Evolutionary conservation across 2,113 vertebrate genomes (phyloP).

Genomic region (Puffinus mauretanicus): DNA sequence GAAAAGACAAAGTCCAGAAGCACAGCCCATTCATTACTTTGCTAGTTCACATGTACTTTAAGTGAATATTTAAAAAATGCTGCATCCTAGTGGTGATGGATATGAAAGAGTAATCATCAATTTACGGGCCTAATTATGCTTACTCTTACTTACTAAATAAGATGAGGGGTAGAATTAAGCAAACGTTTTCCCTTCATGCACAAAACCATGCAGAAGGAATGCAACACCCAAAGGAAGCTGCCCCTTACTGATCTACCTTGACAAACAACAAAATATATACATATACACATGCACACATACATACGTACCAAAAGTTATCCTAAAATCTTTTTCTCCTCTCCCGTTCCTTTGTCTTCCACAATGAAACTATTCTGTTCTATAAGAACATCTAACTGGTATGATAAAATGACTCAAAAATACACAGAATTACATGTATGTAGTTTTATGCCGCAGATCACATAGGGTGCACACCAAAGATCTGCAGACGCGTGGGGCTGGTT

Average conservation of each 20-base stretch:
- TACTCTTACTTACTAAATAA: background rate
- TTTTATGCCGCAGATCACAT: background rate
- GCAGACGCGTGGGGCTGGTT: background rate
- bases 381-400: background rate
- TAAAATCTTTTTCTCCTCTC: background rate
- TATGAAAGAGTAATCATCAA: background rate
- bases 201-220: background rate
- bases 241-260: background rate
- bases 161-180: background rate
- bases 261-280: background rate
- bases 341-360: background rate
- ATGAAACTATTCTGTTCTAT: background rate
- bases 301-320: background rate
- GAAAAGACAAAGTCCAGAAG: conserved; percentile 49
- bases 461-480: background rate
- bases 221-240: background rate
- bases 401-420: background rate
- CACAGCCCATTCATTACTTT: background rate
- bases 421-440: too few relatives aligned
- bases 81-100: background rate
- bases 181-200: background rate
- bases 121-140: background rate
- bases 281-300: accelerated
- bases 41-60: background rate
- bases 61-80: background rate